Evolutionary conservation across 1,140 invertebrate genomes (phyloP).

Genomic region (Tyrophagus putrescentiae): DNA sequence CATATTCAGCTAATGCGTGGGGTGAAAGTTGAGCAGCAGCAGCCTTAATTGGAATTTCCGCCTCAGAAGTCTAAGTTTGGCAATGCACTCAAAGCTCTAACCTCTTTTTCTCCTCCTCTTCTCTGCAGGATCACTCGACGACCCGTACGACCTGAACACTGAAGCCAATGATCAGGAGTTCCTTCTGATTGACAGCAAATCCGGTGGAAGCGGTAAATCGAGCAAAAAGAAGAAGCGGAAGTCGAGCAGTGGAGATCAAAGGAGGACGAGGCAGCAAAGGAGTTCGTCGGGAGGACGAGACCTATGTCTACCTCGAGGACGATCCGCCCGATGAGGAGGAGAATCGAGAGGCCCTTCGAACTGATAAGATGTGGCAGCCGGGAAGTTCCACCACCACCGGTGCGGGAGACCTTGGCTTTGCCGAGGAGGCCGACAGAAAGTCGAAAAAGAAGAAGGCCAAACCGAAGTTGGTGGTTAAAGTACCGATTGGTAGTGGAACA

Average conservation of each 20-base stretch:
- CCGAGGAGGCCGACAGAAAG: neutral
- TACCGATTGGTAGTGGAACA: too few relatives aligned
- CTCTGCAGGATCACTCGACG: neutral
- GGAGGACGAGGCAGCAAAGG: conserved; percentile 15
- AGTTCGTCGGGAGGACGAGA: neutral
- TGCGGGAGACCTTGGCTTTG: neutral
- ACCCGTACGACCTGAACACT: conserved; percentile 5
- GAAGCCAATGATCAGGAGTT: conserved; percentile 2
- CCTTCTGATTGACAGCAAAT: too few relatives aligned
- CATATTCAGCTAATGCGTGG: conserved; percentile 6
- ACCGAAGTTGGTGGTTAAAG: too few relatives aligned
- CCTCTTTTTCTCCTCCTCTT: conserved; percentile 3
- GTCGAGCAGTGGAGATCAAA: neutral
- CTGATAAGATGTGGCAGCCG: conserved; percentile 12
- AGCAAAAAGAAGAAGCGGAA: conserved; percentile 7
- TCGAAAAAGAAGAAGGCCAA: neutral
- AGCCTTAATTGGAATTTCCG: conserved; percentile 10
- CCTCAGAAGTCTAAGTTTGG: neutral
- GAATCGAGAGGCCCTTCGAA: neutral
- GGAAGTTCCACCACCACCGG: neutral
- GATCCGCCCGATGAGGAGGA: conserved; percentile 14
- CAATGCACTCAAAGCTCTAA: neutral
- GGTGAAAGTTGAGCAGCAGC: conserved; percentile 3
- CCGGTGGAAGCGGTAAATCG: neutral
- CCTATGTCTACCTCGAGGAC: conserved; percentile 14